Evolutionary conservation across 2,888 invertebrate genomes (phyloP).

Genomic region (Mythimna ferrago): DNA sequence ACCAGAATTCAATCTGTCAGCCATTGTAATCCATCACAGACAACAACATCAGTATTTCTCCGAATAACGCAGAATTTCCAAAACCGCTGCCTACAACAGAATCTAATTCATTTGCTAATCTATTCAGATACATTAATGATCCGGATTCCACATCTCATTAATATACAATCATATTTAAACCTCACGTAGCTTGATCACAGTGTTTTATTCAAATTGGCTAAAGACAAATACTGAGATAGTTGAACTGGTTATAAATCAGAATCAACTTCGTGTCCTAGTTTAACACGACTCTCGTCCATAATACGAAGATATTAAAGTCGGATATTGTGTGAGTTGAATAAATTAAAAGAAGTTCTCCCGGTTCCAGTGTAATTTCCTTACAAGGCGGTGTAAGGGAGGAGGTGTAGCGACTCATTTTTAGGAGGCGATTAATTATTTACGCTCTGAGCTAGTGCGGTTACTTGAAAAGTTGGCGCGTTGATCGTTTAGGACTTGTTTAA

Average conservation of each 20-base stretch:
- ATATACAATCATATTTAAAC: slow-evolving; percentile 69
- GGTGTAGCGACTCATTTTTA: slow-evolving; percentile 47
- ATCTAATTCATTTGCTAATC: slow-evolving; percentile 63
- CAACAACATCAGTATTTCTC: slow-evolving; percentile 34
- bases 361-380: slow-evolving; percentile 77
- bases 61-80: slow-evolving; percentile 23
- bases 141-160: slow-evolving; percentile 64
- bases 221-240: slow-evolving; percentile 80
- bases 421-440: slow-evolving; percentile 32
- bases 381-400: slow-evolving; percentile 63
- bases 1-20: not conserved
- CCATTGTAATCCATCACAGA: slow-evolving; percentile 8
- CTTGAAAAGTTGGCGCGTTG: slow-evolving; percentile 27
- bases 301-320: slow-evolving; percentile 66
- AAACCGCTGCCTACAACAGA: slow-evolving; percentile 35
- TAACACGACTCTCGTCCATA: slow-evolving; percentile 62
- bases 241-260: slow-evolving; percentile 79
- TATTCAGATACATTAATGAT: slow-evolving; percentile 64
- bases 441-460: slow-evolving; percentile 36
- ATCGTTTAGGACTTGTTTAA: slow-evolving; percentile 34
- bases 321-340: slow-evolving; percentile 70
- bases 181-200: slow-evolving; percentile 59
- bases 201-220: slow-evolving; percentile 79
- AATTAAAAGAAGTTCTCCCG: slow-evolving; percentile 77
- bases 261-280: slow-evolving; percentile 61